Evolutionary conservation across 2,113 vertebrate genomes (phyloP).

Genomic region (Myiozetetes cayanensis): DNA sequence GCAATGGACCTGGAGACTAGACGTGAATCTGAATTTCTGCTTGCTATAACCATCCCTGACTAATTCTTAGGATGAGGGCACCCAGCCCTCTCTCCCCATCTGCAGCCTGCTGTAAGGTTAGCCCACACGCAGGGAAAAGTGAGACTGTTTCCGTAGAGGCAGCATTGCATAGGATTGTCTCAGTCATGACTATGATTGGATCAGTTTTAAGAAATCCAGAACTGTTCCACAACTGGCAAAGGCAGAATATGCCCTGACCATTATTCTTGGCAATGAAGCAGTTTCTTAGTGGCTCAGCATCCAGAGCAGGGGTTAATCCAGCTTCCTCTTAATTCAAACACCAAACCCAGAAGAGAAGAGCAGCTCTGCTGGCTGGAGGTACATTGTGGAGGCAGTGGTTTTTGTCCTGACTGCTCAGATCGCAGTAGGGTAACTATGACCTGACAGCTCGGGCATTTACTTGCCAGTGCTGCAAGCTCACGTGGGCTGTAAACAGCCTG

Average conservation of each 20-base stretch:
- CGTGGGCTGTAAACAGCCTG: not conserved
- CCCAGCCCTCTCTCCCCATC: not conserved
- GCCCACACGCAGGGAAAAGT: not conserved
- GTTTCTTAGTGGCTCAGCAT: not conserved
- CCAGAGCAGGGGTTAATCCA: not conserved
- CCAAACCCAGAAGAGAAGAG: not conserved
- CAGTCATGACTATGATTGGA: not conserved
- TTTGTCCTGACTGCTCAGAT: not conserved
- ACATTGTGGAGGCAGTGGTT: fast-evolving
- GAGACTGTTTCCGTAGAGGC: not conserved
- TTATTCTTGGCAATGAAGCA: not conserved
- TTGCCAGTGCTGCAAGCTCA: not conserved
- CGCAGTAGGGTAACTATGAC: fast-evolving
- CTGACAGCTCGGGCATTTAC: not conserved
- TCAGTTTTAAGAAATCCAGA: not conserved
- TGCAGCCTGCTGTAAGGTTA: not conserved
- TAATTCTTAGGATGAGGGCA: not conserved
- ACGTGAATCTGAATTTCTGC: not conserved
- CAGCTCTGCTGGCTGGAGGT: not conserved
- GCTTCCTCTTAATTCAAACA: not conserved
- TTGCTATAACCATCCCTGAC: not conserved
- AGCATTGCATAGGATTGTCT: not conserved
- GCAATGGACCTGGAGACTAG: not conserved
- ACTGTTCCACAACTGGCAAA: not conserved
- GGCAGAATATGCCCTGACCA: not conserved